phyloP scores from a whole-genome alignment of 2,888 invertebrate genomes.

The Lasiommata megera region DNA sequence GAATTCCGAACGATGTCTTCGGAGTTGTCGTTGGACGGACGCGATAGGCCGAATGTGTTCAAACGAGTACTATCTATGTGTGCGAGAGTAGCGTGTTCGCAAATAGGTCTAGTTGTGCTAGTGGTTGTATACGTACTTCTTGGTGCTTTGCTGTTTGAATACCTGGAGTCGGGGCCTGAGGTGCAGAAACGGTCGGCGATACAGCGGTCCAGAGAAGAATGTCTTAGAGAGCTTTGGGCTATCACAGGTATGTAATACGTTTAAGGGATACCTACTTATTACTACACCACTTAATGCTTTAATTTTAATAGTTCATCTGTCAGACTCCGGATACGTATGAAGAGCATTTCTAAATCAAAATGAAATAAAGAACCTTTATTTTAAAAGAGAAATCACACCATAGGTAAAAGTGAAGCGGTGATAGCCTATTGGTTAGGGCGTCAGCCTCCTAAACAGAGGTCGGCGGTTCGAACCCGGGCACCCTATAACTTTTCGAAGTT shows the following conservation, averaged over 20 bases:
- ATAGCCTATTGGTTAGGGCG: no score
- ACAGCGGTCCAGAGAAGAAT: constrained; percentile 84
- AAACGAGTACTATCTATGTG: constrained; percentile 61
- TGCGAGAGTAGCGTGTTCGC: constrained; percentile 83
- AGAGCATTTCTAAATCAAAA: no score
- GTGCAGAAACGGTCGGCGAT: constrained; percentile 83
- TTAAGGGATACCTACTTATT: no score
- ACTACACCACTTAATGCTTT: no score
- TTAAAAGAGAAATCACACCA: no score
- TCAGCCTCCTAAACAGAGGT: no score
- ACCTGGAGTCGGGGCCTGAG: constrained; percentile 87
- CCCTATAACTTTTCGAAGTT: no score
- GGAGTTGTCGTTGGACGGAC: constrained; percentile 70
- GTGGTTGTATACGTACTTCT: constrained; percentile 88
- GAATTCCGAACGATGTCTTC: constrained; percentile 58
- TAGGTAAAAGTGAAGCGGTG: no score
- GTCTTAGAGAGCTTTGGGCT: constrained; percentile 88
- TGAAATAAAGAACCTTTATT: no score
- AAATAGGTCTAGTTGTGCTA: constrained; percentile 85
- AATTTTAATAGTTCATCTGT: no score
- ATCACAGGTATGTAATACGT: constrained; percentile 84
- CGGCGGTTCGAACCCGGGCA: no score
- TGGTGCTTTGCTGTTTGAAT: constrained; percentile 88
- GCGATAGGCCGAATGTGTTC: constrained; percentile 58
- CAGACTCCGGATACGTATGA: no score